These are phyloP conservation scores for Hassar affinis DNA, from an alignment of 2,113 vertebrate genomes.

Conservation along the genomic window DNA sequence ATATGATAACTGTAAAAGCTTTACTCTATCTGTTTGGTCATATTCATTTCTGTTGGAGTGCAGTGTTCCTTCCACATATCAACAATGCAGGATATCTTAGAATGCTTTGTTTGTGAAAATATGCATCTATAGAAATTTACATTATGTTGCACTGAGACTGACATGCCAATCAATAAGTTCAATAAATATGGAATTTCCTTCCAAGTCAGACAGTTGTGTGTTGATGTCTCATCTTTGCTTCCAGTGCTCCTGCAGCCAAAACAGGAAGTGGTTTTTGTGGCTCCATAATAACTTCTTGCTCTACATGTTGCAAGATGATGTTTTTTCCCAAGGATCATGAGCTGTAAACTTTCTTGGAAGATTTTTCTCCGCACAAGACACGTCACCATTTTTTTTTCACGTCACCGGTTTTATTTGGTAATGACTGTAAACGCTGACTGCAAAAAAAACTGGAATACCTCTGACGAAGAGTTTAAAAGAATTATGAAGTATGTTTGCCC, in stretches of 20 bases:
- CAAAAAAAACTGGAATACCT: background rate
- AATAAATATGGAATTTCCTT: constrained; percentile 2
- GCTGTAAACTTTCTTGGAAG: background rate
- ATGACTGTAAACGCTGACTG: background rate
- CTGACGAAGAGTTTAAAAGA: background rate
- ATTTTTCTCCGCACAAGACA: background rate
- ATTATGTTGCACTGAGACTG: background rate
- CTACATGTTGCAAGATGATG: background rate
- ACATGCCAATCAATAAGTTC: background rate
- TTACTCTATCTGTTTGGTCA: background rate
- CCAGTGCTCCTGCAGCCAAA: too few relatives aligned
- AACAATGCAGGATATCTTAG: background rate
- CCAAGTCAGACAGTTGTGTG: background rate
- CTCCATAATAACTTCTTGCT: background rate
- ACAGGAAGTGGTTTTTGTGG: background rate
- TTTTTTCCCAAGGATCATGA: background rate
- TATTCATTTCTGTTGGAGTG: background rate
- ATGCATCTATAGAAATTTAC: background rate
- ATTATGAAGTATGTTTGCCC: background rate
- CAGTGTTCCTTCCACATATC: constrained; percentile 1
- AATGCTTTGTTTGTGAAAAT: constrained; percentile 4
- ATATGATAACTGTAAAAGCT: background rate
- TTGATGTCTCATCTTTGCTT: background rate
- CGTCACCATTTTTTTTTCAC: background rate
- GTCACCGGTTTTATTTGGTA: background rate